A percentile compares a stretch with the other conserved stretches of the same genome.
Evolutionary conservation across 2,888 invertebrate species (phyloP).

Genomic region (Theristus sp.): DNA sequence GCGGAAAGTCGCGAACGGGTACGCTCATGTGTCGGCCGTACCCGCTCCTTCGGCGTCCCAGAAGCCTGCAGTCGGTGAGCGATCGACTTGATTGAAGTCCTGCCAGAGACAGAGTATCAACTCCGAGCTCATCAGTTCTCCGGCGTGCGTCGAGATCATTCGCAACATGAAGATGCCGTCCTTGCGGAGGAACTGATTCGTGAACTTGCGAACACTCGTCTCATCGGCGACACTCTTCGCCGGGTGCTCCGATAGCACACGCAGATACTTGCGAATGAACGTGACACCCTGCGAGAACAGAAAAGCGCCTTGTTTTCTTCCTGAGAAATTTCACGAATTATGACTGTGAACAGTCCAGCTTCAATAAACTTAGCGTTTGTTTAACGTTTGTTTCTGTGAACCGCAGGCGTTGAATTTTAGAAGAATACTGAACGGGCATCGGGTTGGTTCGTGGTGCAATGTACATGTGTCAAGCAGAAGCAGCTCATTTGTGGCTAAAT

Average conservation of each 20-base stretch:
- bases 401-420: too few species aligned
- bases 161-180: slow-evolving; percentile 29
- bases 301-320: neutral
- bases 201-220: slow-evolving; percentile 25
- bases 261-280: slow-evolving; percentile 27
- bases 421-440: too few species aligned
- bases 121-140: slow-evolving; percentile 27
- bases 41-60: slow-evolving; percentile 21
- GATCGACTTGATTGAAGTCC: slow-evolving; percentile 29
- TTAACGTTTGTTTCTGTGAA: too few species aligned
- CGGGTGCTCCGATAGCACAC: slow-evolving; percentile 27
- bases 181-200: slow-evolving; percentile 26
- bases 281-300: slow-evolving; percentile 17
- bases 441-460: too few species aligned
- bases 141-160: slow-evolving; percentile 29
- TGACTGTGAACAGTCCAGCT: too few species aligned
- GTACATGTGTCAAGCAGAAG: too few species aligned
- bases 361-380: too few species aligned
- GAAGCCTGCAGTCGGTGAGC: slow-evolving; percentile 23
- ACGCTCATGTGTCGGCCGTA: too few species aligned
- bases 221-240: slow-evolving; percentile 25
- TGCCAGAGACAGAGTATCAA: slow-evolving; percentile 28
- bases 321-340: too few species aligned
- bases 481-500: too few species aligned
- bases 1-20: neutral